Conservation (phyloP, 2,888 invertebrate species). For the Mythimna ferrago region DNA sequence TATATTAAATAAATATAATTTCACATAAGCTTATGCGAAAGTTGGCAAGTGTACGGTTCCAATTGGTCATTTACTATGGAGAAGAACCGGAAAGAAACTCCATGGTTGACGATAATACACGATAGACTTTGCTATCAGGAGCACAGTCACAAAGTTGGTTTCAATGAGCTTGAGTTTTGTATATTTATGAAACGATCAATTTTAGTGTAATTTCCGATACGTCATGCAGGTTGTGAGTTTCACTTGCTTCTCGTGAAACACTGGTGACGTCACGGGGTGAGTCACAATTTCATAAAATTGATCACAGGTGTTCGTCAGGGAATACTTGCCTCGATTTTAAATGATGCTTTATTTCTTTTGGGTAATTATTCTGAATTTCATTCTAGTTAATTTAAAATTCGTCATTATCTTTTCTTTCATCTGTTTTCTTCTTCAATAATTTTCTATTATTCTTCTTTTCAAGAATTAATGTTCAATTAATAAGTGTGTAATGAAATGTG, state of each 20-base stretch:
- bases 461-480: neutral
- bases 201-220: constrained; percentile 11
- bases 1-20: no score
- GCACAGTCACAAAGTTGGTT: neutral
- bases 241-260: constrained; percentile 11
- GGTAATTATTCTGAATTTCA: constrained; percentile 4
- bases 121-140: neutral
- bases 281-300: constrained; percentile 30
- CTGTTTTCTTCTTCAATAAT: no score
- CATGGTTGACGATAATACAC: no score
- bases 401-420: no score
- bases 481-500: neutral
- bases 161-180: neutral
- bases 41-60: no score
- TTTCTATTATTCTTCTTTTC: no score
- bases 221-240: constrained; percentile 20
- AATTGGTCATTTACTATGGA: no score
- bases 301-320: neutral
- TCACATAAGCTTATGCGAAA: no score
- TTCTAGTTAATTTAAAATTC: neutral
- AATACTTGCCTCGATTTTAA: constrained; percentile 11
- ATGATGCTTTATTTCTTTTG: constrained; percentile 18
- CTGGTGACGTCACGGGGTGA: constrained; percentile 27
- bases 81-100: no score
- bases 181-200: neutral